A percentile compares a stretch with the other conserved stretches of the same genome.
These are phyloP conservation scores for Seriola aureovittata DNA, from an alignment of 2,113 vertebrate species.

Conservation along the genomic window DNA sequence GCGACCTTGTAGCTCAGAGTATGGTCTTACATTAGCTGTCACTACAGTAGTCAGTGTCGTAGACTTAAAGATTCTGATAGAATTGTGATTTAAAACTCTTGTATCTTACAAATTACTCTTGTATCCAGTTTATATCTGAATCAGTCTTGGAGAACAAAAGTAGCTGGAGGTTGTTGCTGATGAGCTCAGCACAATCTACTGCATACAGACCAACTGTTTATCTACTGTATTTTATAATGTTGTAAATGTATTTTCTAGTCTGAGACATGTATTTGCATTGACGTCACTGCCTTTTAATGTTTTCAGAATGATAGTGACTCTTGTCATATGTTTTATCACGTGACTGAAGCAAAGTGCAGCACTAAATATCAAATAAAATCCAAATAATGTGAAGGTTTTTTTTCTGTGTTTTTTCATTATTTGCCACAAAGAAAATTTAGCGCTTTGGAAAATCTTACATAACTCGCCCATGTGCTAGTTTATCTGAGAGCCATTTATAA, in stretches of 20 bases:
- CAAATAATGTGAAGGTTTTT: neutral
- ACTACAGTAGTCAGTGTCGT: conserved; percentile 22
- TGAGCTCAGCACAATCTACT: conserved; percentile 26
- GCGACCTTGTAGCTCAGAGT: conserved; percentile 4
- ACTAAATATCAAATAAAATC: conserved; percentile 34
- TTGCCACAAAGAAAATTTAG: neutral
- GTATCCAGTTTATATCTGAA: conserved; percentile 2
- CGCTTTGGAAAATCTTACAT: neutral
- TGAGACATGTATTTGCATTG: conserved; percentile 42
- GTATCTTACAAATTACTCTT: neutral
- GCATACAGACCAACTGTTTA: conserved; percentile 9
- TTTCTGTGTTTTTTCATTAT: neutral
- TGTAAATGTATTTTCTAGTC: conserved; percentile 61
- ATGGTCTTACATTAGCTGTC: neutral
- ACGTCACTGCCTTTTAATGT: conserved; percentile 46
- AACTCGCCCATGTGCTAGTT: conserved; percentile 6
- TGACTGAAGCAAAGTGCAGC: conserved; percentile 24
- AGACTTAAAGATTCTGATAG: conserved; percentile 37
- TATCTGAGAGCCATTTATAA: conserved; percentile 27
- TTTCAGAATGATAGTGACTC: conserved; percentile 24
- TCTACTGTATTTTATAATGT: conserved; percentile 59
- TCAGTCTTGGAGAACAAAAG: neutral
- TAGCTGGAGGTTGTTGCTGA: neutral
- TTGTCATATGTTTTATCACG: conserved; percentile 21
- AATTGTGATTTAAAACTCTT: conserved; percentile 50